Conservation (phyloP, 1,140 invertebrate genomes). For the Lepidurus couesii region DNA sequence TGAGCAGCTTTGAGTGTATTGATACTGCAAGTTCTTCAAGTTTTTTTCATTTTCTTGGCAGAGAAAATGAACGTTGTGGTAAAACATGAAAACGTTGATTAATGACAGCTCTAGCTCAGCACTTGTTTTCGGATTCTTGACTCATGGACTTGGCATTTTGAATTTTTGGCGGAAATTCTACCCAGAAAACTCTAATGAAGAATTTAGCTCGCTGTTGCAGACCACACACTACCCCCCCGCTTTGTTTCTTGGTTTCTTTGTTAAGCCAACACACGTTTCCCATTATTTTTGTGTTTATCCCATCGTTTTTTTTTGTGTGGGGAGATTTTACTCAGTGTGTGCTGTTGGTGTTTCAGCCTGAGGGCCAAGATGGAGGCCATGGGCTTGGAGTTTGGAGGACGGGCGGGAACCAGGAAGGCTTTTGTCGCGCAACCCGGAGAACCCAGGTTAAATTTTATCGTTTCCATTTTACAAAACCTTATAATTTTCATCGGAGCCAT, state of each 20-base stretch:
- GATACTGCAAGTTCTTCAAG: background rate
- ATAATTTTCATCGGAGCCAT: background rate
- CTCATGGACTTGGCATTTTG: background rate
- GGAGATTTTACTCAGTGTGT: conserved; percentile 5
- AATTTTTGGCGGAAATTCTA: background rate
- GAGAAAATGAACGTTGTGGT: conserved; percentile 10
- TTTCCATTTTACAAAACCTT: conserved; percentile 25
- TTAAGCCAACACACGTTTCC: too few relatives aligned
- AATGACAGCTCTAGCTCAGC: conserved; percentile 13
- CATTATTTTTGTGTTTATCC: background rate
- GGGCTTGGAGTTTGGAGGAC: conserved; percentile 17
- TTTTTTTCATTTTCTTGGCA: background rate
- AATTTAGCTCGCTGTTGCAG: background rate
- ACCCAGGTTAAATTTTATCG: conserved; percentile 18
- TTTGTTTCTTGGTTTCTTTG: background rate
- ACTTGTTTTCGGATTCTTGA: background rate
- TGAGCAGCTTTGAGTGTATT: background rate
- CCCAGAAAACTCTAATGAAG: background rate
- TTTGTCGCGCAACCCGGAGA: conserved; percentile 17
- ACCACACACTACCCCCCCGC: background rate
- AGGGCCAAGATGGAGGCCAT: conserved; percentile 20
- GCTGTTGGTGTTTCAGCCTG: conserved; percentile 20
- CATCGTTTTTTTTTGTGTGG: background rate
- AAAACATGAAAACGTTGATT: background rate
- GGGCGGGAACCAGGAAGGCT: conserved; percentile 20